Base-by-base conservation (phyloP, 2,888 invertebrate genomes). In the Stenchaetothrips biformis region DNA sequence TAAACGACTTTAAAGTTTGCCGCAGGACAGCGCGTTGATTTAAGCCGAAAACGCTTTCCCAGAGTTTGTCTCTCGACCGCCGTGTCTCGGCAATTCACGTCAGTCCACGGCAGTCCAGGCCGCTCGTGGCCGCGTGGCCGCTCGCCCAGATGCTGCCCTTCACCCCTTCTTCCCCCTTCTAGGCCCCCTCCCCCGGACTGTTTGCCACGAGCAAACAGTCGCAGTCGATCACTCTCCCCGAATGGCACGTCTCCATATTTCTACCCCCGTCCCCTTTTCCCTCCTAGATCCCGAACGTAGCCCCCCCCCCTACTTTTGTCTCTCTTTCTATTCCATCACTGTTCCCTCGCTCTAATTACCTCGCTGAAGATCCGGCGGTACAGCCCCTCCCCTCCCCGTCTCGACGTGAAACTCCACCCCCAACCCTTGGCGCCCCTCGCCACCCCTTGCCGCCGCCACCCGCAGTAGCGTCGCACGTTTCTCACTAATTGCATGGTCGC, bases 161-260 rank as follows among this genome's bases (percentile, higher is more conserved):
- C 53, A 53, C 13, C 62, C 27, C 77, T 49, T 67, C 78, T 25
- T 77, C 47, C 77, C 48, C 48, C 80, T 2, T 67, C 78, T 7
- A 47, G 25, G 59, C 77, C 47, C 78, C 13, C 77, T 67, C 77
- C 78, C 16, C 78, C 62, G 37, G 37, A 37, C 78, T 81, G 81
- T 81, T n/a, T 25, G 48, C 8, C 74, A 21, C 74, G 59, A 37
- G 79, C 53, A 62, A 53, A 77, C 47, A 21, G 77, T 21, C 77
- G 18, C 80, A 78, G 77, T 53, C 81, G 27, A 74, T 21, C 49
- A 13, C 74, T 62, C 62, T 18, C 79, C 18, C 62, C 59, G 16
- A 83, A 82, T 83, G 82, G 82, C 81, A 79, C 62, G 47, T 16
- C 21, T 9, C 77, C 62, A 37, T 37, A 37, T 67, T 9, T 62